Evolutionary conservation across 2,797 vertebrate species (phyloP), one percentile per base, ranked within the genome.

Genomic region (Apodemus agrarius): DNA sequence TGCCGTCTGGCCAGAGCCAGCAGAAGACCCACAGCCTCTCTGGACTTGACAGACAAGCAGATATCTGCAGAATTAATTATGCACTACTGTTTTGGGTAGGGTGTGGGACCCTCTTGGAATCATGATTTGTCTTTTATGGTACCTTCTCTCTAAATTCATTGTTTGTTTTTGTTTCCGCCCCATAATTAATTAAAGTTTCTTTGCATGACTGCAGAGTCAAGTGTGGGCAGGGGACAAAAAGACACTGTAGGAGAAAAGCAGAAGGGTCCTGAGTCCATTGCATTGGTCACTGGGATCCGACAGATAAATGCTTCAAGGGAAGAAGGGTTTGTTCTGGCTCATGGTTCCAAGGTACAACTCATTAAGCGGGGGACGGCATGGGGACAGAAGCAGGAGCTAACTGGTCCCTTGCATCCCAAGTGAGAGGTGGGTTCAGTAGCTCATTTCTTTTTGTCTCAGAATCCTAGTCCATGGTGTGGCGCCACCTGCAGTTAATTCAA

Each of bases 121-220:
- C 59, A 31, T 0, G 76, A 13, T 31, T 21, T 67, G 37, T 54
- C 37, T 82, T 87, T 79, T 14, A 65, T 0, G 3, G 52, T 7
- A 59, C 49, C 37, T 24, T 49, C 34, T 31, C 14, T 69, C 46
- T 54, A 49, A 67, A 75, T 24, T 22, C 76, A 6, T 13, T 24
- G 67, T 0, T 57, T n/a, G 67, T 54, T 82, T 86, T 63, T 37
- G 22, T 54, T 63, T 6, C 78, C 43, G 37, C 11, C 34, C 37
- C 46, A 49, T 29, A 67, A 96, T 96, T 29, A 67, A 96, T 96
- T 96, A 97, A 97, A 97, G 83, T 40, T 43, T 49, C 80, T 72
- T 87, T 54, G 65, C 17, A 9, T 2, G 1, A 17, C 34, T 1
- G 10, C 59, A 1, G 52, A 13, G 29, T 24, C 59, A 0, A 0